These are phyloP conservation scores for Nibea albiflora DNA, from an alignment of 2,113 vertebrate genomes.

Conservation along the genomic window DNA sequence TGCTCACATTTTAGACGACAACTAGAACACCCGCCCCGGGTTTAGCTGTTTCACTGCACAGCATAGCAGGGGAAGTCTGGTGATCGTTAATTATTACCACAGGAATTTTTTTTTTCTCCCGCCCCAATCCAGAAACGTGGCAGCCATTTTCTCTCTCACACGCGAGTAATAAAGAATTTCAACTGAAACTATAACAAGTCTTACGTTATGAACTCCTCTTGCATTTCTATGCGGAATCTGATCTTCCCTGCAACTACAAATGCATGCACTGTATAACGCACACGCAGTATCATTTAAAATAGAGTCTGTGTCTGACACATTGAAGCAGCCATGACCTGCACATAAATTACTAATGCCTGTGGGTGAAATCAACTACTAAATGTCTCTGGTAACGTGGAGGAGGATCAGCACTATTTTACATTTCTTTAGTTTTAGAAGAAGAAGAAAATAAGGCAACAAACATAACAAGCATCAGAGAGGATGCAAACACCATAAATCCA, in stretches of 20 bases:
- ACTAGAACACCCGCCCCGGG: not conserved
- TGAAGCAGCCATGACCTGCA: not conserved
- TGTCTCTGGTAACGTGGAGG: not conserved
- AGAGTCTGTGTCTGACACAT: not conserved
- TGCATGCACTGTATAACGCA: not conserved
- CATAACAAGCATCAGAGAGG: not conserved
- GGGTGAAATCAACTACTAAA: not conserved
- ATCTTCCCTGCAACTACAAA: not conserved
- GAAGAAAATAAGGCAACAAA: not conserved
- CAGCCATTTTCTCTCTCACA: conserved; percentile 3
- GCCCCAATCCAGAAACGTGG: conserved; percentile 7
- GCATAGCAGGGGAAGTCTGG: conserved; percentile 16
- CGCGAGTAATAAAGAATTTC: not conserved
- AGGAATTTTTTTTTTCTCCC: not conserved
- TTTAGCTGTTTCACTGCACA: not conserved
- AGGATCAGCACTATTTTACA: not conserved
- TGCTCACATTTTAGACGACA: not conserved
- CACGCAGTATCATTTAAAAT: not conserved
- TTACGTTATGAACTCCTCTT: not conserved
- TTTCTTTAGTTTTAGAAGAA: not conserved
- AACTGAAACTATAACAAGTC: not conserved
- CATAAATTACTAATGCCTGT: not conserved
- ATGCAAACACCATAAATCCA: conserved; percentile 2
- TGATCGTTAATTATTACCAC: conserved; percentile 20
- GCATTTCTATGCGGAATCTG: not conserved